Evolutionary conservation across 2,113 vertebrate species (phyloP).

Genomic region (Hypocryptadius cinnamomeus): DNA sequence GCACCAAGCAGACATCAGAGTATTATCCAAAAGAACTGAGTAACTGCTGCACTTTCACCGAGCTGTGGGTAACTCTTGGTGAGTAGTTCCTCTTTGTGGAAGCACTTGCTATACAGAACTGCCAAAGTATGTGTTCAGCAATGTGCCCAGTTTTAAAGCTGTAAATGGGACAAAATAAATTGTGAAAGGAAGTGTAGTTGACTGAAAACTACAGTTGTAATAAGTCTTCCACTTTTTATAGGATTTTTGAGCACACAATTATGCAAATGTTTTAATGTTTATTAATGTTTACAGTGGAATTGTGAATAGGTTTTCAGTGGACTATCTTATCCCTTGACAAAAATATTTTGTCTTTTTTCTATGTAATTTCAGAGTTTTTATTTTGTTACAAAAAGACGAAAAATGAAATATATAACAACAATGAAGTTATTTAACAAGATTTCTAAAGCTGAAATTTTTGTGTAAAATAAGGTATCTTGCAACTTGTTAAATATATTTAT

Average conservation of each 20-base stretch:
- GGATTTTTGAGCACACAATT: slow-evolving; percentile 89
- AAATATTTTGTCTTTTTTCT: slow-evolving; percentile 95
- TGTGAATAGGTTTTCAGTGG: slow-evolving; percentile 91
- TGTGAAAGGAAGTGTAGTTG: slow-evolving; percentile 90
- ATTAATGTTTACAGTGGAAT: slow-evolving; percentile 91
- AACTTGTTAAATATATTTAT: slow-evolving; percentile 98
- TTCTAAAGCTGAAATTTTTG: slow-evolving; percentile 90
- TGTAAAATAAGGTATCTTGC: slow-evolving; percentile 94
- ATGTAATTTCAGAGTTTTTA: slow-evolving; percentile 98
- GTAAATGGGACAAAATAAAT: slow-evolving; percentile 89
- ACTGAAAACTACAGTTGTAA: slow-evolving; percentile 88
- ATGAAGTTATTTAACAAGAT: slow-evolving; percentile 91
- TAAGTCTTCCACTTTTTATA: slow-evolving; percentile 91
- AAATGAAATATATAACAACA: slow-evolving; percentile 89
- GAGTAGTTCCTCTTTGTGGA: slow-evolving; percentile 69
- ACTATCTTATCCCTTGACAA: slow-evolving; percentile 91
- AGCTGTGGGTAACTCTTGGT: slow-evolving; percentile 62
- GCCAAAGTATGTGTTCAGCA: slow-evolving; percentile 88
- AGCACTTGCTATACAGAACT: slow-evolving; percentile 88
- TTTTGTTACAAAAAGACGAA: slow-evolving; percentile 95
- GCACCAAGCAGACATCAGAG: slow-evolving; percentile 57
- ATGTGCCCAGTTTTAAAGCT: slow-evolving; percentile 85
- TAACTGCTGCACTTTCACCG: slow-evolving; percentile 70
- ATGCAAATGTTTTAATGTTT: slow-evolving; percentile 92
- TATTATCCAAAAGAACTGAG: slow-evolving; percentile 37